A percentile compares a stretch with the other conserved stretches of the same genome.
phyloP scores from a whole-genome alignment of 1,140 invertebrate genomes.

The Hypothenemus hampei region DNA sequence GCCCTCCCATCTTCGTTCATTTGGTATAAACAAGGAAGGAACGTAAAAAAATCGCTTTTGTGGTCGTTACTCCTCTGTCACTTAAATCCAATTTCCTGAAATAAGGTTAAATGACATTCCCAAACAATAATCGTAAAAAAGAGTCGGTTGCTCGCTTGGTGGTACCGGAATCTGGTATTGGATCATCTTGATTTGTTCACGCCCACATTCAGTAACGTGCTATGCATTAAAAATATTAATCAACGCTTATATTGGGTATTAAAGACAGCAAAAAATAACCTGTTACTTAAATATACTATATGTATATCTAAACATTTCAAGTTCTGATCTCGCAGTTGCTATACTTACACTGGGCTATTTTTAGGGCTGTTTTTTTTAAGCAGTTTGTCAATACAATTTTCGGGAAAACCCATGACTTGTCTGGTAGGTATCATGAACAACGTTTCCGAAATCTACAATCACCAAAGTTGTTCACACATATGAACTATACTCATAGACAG shows the following conservation, averaged over 20 bases:
- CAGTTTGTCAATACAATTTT: too few species aligned
- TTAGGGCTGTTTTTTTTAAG: too few species aligned
- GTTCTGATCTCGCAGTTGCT: too few species aligned
- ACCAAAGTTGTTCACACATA: too few species aligned
- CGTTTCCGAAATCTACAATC: too few species aligned
- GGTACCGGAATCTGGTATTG: conserved; percentile 12
- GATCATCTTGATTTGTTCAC: conserved; percentile 26
- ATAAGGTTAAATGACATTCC: not conserved
- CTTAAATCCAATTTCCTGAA: not conserved
- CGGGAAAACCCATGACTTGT: too few species aligned
- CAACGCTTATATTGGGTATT: conserved; percentile 23
- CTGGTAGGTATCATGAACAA: too few species aligned
- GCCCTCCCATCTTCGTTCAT: too few species aligned
- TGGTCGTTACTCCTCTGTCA: not conserved
- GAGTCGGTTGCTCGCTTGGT: not conserved
- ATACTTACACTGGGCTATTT: too few species aligned
- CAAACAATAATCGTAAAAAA: conserved; percentile 3
- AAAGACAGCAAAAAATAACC: conserved; percentile 25
- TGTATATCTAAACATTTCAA: conserved; percentile 8
- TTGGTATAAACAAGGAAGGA: too few species aligned
- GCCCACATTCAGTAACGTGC: conserved; percentile 16
- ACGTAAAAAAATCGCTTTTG: not conserved
- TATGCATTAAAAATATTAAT: conserved; percentile 26
- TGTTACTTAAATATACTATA: conserved; percentile 21
- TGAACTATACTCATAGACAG: too few species aligned